Evolutionary conservation across 2,113 vertebrate genomes (phyloP), one percentile per base, ranked within the genome.

Genomic region (Cololabis saira): DNA sequence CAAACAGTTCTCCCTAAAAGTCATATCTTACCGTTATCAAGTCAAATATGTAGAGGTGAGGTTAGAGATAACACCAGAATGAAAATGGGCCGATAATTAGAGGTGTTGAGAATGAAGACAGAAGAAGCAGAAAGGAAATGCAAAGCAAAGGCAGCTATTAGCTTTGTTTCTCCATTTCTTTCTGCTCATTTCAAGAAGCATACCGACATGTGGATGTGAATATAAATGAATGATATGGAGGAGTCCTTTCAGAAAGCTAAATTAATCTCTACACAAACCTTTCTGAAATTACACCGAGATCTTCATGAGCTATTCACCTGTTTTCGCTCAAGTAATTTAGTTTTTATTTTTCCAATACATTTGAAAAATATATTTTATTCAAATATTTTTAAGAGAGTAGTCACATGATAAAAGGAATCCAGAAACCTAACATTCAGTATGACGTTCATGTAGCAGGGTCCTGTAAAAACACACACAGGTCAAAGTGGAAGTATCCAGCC

Each of bases 21-120:
- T 69, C 48, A 65, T 63, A 81, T 68, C 44, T 51, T 53, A 30
- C 27, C 50, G 61, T 56, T 24, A 62, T 81, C n/a, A 70, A 67
- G 64, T 75, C 63, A 80, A 75, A 84, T 68, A 24, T 40, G 50
- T 64, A 10, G 30, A 68, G 53, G 59, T 43, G 47, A 70, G 45
- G 45, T 75, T 22, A 56, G 56, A 71, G 19, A 56, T 63, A 70
- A 67, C 65, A 62, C 1, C n/a, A 9, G 54, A 68, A 40, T 62
- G 55, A 67, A 66, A 55, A 69, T 27, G 72, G 52, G 15, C 17
- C 57, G 59, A 63, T 41, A 37, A 21, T 64, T 61, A 74, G 71
- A 47, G 33, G 62, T 61, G 73, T 64, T 50, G 71, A 65, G 24
- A n/a, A 49, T 9, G 14, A 55, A 50, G 58, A 57, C 40, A 54